Base-by-base conservation (phyloP, 2,888 invertebrate species). In the Limenitis camilla region DNA sequence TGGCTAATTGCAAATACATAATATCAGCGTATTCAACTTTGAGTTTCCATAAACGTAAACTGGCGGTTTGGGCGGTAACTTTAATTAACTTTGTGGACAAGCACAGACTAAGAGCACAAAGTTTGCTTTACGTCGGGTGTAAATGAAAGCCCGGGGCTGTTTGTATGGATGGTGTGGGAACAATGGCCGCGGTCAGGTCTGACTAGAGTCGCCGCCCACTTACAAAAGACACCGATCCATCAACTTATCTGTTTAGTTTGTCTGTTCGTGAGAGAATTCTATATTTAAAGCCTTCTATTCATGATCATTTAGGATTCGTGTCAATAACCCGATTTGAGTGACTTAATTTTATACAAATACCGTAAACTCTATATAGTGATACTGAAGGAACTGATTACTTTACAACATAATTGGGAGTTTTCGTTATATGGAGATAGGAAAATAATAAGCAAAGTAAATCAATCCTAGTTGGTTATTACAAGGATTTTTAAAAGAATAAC, bases 121-220 rank as follows among this genome's bases (percentile, higher is more conserved):
- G 59, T 63, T 63, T 59, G 52, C 60, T 58, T 61, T 57, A 49
- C 52, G 51, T 62, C 67, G 66, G 68, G 69, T 73, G 73, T 76
- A 70, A 76, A 76, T 74, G 71, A 71, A 75, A 73, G 67, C 67
- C 64, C 59, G 65, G 70, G 64, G 69, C 65, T 72, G 71, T 75
- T 74, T 76, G 72, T 69, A 65, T 47, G 61, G 67, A 65, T 45
- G 61, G 69, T 67, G 68, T 68, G 69, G 67, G 71, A 76, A 80
- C 76, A 76, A 81, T 74, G 70, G 68, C 36, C 51, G 32, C 40
- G 39, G 41, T 53, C 27, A 50, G 43, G 31, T 64, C 69, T 76
- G 72, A 74, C 76, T 74, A 72, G 72, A 69, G 59, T 64, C 60
- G 61, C 61, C 55, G 53, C 53, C 56, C 52, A 53, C 55, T 43